Evolutionary conservation across 2,113 vertebrate species (phyloP).

Genomic region (Cyanistes caeruleus): DNA sequence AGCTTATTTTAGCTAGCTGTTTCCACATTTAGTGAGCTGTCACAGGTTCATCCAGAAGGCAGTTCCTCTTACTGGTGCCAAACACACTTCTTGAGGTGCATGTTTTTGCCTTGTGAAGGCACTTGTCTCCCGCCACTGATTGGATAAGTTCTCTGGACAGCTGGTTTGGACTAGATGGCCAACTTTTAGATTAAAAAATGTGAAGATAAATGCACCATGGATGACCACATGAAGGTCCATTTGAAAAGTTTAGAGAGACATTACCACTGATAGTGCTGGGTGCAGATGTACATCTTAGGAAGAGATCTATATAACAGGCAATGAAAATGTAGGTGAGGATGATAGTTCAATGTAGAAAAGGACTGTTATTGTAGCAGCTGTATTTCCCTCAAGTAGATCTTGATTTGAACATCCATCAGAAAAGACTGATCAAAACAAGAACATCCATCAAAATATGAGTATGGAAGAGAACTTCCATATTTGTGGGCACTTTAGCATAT

Average conservation of each 20-base stretch:
- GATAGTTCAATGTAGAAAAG: background rate
- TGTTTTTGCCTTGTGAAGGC: background rate
- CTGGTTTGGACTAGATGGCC: background rate
- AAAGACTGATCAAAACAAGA: background rate
- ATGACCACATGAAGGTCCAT: background rate
- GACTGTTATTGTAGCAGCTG: background rate
- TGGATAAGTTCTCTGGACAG: background rate
- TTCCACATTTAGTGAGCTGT: background rate
- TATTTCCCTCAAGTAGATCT: background rate
- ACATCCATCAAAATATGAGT: background rate
- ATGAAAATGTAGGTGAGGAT: background rate
- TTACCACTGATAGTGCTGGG: background rate
- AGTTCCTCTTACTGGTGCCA: background rate
- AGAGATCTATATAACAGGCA: background rate
- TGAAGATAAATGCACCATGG: background rate
- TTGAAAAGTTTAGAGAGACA: background rate
- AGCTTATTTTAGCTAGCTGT: background rate
- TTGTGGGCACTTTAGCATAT: background rate
- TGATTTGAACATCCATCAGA: background rate
- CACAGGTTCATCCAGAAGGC: background rate
- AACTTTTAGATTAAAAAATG: background rate
- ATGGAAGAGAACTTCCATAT: background rate
- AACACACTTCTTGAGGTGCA: background rate
- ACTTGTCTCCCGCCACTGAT: background rate
- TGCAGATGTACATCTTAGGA: background rate